Base-by-base conservation (phyloP, 2,888 invertebrate species). In the Pristionchus exspectatus region DNA sequence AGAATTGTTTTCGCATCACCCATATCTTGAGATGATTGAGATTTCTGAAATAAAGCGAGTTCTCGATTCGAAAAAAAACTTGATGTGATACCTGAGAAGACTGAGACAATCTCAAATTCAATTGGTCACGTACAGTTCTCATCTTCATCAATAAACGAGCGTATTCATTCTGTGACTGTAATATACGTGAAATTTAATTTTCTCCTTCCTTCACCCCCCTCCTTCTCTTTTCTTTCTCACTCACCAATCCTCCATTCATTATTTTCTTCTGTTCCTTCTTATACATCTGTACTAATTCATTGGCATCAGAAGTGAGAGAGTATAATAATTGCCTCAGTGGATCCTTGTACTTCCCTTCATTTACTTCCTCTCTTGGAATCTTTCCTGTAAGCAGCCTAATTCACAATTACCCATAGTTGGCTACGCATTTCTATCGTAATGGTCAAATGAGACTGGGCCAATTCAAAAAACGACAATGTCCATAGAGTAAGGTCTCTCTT, bases 201-300 rank as follows among this genome's bases (percentile, higher is more conserved):
- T 24, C 77, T 44, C 50, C 33, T 44, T 33, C 33, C 33, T 38
- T 38, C 38, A 38, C 38, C 44, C 77, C 44, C n/a, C 44, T 24
- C 77, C 50, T 50, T 77, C 38, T 77, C 27, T 27, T 30, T 33
- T 33, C 77, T 10, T 44, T 44, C 77, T 50, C 77, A 30, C 74
- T 77, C 44, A 77, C 77, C 77, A 77, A 77, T 77, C 44, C 77
- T 77, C 77, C 77, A 77, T 24, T 77, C 21, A 18, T n/a, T 44
- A 77, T 84, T 56, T 56, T 84, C 54, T 0, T 54, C 84, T 54
- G 54, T 1, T 56, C 56, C n/a, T 84, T 84, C 84, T 84, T 84
- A 16, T 56, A 56, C 9, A 18, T 59, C 84, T 84, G 84, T 18
- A 84, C 84, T 50, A 56, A 4, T 16, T 54, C 30, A 21, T 84